Base-by-base conservation (phyloP, 1,140 invertebrate genomes). In the Drosophila baimaii region DNA sequence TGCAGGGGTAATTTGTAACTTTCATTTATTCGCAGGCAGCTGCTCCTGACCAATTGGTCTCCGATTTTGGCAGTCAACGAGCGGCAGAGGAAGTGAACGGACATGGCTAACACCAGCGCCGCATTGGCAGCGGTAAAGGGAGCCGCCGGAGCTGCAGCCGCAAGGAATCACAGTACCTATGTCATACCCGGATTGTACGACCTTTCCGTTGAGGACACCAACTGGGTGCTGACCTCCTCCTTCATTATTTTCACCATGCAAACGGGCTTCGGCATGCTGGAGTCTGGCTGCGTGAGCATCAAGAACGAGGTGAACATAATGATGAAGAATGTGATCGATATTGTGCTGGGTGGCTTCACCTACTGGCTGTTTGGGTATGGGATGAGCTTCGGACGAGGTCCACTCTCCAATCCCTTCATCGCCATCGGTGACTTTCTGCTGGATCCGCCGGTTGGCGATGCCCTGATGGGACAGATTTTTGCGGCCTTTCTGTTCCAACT, bases 181-280 rank as follows among this genome's bases (percentile, higher is more conserved):
- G 90, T 92, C 1, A 92, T 92, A 91, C 76, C 93, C 65, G 68
- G 94, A 76, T 73, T 93, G 55, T 73, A 93, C 77, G 31, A 93
- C 79, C 92, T 94, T 35, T 94, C 95, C 62, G 93, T 95, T 0
- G 97, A 98, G 92, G 98, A 99, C 79, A 96, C 97, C 15, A 97
- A 96, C 72, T 98, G 98, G 97, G 97, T 98, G 47, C 93, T 98
- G 23, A 98, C 97, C 0, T 97, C 96, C 54, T 96, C 97, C 2
- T 98, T 99, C 89, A 98, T 98, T 74, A 98, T 99, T 63, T 98
- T 98, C 90, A 98, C 98, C 0, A 99, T 99, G 98, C 98, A 98
- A 93, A 98, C 97, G 75, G 98, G 97, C 51, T 98, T 98, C 85
- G 97, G 97, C 7, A 96, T 98, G 94, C 90, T 98, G 56, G 97